Base-by-base conservation (phyloP, 1,140 invertebrate genomes). In the Akabosia matsudoensis region DNA sequence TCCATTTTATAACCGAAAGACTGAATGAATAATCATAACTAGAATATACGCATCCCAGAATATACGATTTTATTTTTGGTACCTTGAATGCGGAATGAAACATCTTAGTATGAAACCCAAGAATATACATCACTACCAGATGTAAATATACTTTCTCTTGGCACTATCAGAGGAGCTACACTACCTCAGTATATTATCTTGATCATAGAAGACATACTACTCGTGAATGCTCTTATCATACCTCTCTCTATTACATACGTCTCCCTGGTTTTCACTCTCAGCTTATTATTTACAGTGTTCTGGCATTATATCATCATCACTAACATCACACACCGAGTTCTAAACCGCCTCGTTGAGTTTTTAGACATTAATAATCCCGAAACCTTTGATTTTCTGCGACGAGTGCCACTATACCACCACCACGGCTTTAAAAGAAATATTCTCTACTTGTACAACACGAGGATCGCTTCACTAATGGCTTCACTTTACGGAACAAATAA, bases 351-450 rank as follows among this genome's bases (percentile, higher is more conserved):
- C 31, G 61, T 67, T 67, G 61, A 67, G 61, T 30, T 67, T 31
- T 67, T 67, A 67, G 61, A 30, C 61, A 67, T 67, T 67, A 67
- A 31, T 67, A 67, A 67, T 67, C 61, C 28, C 61, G 13, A 30
- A 30, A 30, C 30, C 30, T 67, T 67, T 67, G 61, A 67, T 67
- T 67, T 67, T 67, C 61, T 67, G 61, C 61, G 61, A 45, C 37
- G 7, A 45, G 18, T 45, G 30, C 28, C 61, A 67, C 30, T 67
- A 67, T 30, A 67, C 24, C 4, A 16, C 37, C 18, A 10, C 61
- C 31, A 67, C 24, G 28, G 24, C 28, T 30, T 67, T 4, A 45
- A 45, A 45, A 45, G 37, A 10, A 7, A 10, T 45, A 18, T 45
- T 7, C 54, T 61, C n/a, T 14, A 24, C 54, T 22, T n/a, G n/a